Conservation (phyloP, 2,113 vertebrate species). For the Rissa tridactyla region DNA sequence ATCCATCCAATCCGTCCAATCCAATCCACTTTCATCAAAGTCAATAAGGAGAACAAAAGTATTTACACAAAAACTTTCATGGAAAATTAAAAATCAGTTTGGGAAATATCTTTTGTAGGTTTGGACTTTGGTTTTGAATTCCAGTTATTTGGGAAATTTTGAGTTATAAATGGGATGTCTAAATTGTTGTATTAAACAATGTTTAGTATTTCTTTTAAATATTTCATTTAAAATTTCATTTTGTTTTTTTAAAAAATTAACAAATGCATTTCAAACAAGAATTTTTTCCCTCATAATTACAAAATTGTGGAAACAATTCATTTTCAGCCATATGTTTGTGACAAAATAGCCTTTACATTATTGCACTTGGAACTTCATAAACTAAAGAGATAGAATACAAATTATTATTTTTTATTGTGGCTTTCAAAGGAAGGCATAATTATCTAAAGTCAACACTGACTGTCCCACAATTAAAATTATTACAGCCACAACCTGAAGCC, state of each 20-base stretch:
- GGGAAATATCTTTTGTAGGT: background rate
- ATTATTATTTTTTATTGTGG: background rate
- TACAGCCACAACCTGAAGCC: background rate
- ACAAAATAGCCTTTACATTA: background rate
- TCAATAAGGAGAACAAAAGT: background rate
- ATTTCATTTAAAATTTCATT: background rate
- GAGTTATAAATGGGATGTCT: accelerated
- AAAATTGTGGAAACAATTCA: background rate
- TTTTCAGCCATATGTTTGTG: background rate
- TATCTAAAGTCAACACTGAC: background rate
- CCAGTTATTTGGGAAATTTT: background rate
- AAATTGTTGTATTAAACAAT: background rate
- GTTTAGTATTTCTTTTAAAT: background rate
- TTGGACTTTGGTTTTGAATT: background rate
- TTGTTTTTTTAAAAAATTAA: background rate
- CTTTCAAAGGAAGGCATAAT: background rate
- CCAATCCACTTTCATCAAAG: background rate
- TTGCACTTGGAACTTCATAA: background rate
- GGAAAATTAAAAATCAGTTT: accelerated
- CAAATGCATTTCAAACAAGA: background rate
- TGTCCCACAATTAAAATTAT: background rate
- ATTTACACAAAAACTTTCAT: background rate
- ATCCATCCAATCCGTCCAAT: no score
- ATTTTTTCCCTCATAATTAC: background rate
- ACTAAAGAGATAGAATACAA: background rate